A percentile compares a stretch with the other conserved stretches of the same genome.
These are phyloP conservation scores for Calyptommatus sinebrachiatus DNA, from an alignment of 2,113 vertebrate species.

Conservation along the genomic window DNA sequence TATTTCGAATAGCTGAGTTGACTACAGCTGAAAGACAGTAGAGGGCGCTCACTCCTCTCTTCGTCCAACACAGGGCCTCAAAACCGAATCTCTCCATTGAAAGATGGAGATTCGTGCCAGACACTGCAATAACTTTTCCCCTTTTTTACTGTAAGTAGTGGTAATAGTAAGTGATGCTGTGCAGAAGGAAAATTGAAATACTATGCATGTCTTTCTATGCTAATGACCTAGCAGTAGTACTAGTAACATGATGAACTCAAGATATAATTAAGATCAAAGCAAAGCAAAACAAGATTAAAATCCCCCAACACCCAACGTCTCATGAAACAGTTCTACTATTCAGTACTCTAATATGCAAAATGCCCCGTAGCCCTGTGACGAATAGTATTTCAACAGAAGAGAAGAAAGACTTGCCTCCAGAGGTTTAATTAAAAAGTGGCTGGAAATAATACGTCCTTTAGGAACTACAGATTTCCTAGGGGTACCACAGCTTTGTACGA, in stretches of 20 bases:
- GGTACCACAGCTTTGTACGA: too few species aligned
- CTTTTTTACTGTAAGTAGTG: neutral
- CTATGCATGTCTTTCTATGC: neutral
- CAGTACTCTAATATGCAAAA: neutral
- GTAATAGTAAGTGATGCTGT: neutral
- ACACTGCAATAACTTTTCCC: neutral
- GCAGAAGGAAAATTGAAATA: neutral
- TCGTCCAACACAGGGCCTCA: too few species aligned
- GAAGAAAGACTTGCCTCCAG: neutral
- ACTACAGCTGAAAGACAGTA: too few species aligned
- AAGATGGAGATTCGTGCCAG: too few species aligned
- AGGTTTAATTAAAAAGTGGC: slow-evolving; percentile 25
- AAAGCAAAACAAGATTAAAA: neutral
- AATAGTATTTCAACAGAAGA: neutral
- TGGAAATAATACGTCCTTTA: neutral
- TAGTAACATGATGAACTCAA: neutral
- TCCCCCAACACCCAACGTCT: neutral
- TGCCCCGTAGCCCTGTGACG: neutral
- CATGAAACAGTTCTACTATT: neutral
- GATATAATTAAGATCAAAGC: neutral
- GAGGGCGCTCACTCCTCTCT: too few species aligned
- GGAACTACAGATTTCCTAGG: neutral
- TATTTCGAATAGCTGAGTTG: too few species aligned
- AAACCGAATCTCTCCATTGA: too few species aligned
- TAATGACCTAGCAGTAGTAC: neutral